Conservation (phyloP, 2,797 vertebrate genomes). For the Lateolabrax maculatus region DNA sequence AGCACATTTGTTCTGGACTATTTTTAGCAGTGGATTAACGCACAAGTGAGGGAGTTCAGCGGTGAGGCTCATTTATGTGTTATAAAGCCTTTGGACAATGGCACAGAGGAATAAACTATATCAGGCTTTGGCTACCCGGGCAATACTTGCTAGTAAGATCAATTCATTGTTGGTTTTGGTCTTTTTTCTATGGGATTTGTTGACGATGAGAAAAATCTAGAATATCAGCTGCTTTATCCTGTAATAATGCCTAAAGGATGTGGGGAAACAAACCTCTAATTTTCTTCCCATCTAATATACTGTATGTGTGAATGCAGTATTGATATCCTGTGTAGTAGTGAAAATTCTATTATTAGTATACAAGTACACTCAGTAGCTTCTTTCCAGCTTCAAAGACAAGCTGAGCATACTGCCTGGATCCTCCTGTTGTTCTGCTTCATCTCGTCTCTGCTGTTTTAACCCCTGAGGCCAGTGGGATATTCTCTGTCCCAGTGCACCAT, state of each 20-base stretch:
- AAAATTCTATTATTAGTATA: conserved; percentile 1
- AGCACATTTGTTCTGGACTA: too few relatives aligned
- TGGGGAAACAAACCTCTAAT: neutral
- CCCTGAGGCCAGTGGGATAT: conserved; percentile 61
- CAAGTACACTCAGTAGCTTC: neutral
- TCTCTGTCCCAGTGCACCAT: conserved; percentile 56
- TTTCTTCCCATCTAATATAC: neutral
- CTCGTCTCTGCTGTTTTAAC: conserved; percentile 58
- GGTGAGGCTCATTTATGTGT: neutral
- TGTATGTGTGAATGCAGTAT: neutral
- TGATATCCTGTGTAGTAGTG: neutral
- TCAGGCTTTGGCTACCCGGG: neutral
- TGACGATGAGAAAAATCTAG: neutral
- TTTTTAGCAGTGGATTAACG: neutral
- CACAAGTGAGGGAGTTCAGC: neutral
- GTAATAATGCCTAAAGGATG: neutral
- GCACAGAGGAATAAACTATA: neutral
- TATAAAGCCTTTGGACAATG: neutral
- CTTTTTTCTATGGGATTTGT: neutral
- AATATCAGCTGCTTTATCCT: neutral
- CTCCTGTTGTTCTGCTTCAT: conserved; percentile 63
- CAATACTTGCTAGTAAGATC: neutral
- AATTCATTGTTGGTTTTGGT: neutral
- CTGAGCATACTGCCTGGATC: conserved; percentile 38
- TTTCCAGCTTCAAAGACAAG: conserved; percentile 23